phyloP scores from a whole-genome alignment of 2,888 invertebrate genomes.

The Timema cristinae region DNA sequence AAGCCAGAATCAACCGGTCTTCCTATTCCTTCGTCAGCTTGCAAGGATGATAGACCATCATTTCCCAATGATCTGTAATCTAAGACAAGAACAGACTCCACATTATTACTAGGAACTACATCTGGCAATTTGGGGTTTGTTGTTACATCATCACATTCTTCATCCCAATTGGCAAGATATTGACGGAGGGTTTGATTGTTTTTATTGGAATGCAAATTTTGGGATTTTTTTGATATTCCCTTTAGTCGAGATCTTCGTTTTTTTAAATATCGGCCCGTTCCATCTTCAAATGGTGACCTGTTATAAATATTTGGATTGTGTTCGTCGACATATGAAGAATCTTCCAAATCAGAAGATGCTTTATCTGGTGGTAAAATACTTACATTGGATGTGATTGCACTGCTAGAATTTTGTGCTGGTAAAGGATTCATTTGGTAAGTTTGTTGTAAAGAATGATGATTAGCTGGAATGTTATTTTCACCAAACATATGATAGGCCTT shows the following conservation, averaged over 20 bases:
- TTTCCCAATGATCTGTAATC: too few species aligned
- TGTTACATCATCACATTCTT: slow-evolving; percentile 43
- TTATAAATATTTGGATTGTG: not conserved
- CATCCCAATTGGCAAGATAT: slow-evolving; percentile 45
- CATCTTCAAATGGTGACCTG: not conserved
- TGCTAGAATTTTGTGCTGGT: slow-evolving; percentile 1
- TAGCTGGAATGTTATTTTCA: not conserved
- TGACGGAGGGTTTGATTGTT: slow-evolving; percentile 41
- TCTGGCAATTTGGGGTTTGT: slow-evolving; percentile 35
- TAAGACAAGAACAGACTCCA: too few species aligned
- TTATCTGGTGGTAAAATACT: not conserved
- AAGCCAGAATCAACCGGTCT: too few species aligned
- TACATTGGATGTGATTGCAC: not conserved
- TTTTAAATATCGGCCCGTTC: slow-evolving; percentile 13
- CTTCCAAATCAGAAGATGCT: not conserved
- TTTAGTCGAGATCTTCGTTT: slow-evolving; percentile 13
- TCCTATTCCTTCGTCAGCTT: too few species aligned
- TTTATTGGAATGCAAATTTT: not conserved
- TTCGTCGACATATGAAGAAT: not conserved
- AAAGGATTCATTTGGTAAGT: too few species aligned
- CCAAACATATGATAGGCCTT: not conserved
- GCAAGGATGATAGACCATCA: too few species aligned
- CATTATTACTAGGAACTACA: slow-evolving; percentile 32
- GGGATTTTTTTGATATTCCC: not conserved
- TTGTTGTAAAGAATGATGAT: too few species aligned